Evolutionary conservation across 2,888 invertebrate genomes (phyloP).

Genomic region (Nezara viridula): DNA sequence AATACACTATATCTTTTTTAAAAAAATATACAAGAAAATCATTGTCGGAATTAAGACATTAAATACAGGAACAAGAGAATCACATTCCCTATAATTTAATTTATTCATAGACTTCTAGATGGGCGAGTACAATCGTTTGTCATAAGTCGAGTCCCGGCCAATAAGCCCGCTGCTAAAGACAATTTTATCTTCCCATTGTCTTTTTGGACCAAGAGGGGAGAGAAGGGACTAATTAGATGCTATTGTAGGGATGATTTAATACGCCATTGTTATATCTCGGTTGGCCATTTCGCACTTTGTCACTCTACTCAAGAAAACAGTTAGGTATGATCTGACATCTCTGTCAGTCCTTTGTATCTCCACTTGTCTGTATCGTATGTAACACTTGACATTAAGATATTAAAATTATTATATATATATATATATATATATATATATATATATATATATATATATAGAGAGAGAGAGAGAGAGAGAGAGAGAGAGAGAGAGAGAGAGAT

Average conservation of each 20-base stretch:
- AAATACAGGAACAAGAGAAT: background rate
- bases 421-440: no score
- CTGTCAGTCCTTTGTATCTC: background rate
- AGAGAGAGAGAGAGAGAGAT: no score
- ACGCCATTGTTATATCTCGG: background rate
- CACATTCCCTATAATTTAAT: background rate
- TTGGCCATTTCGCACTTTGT: background rate
- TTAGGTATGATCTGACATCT: background rate
- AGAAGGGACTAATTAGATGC: background rate
- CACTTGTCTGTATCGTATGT: no score
- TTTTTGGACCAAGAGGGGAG: background rate
- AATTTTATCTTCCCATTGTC: conserved; percentile 35
- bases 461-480: no score
- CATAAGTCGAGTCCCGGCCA: background rate
- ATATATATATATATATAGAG: no score
- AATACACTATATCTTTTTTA: no score
- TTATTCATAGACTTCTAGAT: background rate
- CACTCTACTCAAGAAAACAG: background rate
- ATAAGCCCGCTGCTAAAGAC: background rate
- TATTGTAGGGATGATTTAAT: conserved; percentile 16
- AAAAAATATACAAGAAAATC: background rate
- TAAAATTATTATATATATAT: no score
- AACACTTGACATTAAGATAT: no score
- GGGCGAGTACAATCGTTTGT: background rate
- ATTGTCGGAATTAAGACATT: conserved; percentile 2